Base-by-base conservation (phyloP, 2,113 vertebrate species). In the Podarcis cretensis region DNA sequence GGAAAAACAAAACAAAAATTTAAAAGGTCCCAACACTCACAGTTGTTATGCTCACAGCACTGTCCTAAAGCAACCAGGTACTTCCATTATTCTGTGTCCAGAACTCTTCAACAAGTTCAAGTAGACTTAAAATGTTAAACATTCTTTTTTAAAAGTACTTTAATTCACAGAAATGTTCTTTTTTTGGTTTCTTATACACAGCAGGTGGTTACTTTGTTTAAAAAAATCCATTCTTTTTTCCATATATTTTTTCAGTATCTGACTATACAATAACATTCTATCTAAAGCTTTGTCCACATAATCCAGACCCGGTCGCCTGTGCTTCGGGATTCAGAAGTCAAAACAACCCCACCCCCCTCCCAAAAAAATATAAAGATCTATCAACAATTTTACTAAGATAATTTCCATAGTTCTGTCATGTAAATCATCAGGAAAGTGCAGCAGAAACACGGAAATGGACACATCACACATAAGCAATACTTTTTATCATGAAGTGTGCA, bases 81-180 rank as follows among this genome's bases (percentile, higher is more conserved):
- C 91, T 86, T 93, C 86, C 63, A 89, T 83, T 69, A 68, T 40
- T 82, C 91, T 77, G 35, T 86, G 93, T 94, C 92, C 91, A 92
- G 91, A 91, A 94, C 94, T 90, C 94, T 95, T 90, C 88, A 95
- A 95, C 94, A 94, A 96, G 94, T 6, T 93, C 89, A 94, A 94
- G 94, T 89, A 92, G 94, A 95, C 94, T 96, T 94, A 92, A 95
- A 94, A 92, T 82, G 94, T 95, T 95, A 94, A 95, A 95, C 95
- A 94, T 96, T 96, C 95, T 97, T 97, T 76, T 96, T 77, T 95
- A 97, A 97, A 96, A 97, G 96, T 96, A 96, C 94, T 97, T 97
- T 97, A 97, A 97, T 97, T 96, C 96, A 97, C 96, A 95, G 95
- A 96, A 96, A 95, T 96, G 94, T 94, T 82, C 73, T 95, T 92